Base-by-base conservation (phyloP, 2,888 invertebrate species). In the Pinctada fucata region DNA sequence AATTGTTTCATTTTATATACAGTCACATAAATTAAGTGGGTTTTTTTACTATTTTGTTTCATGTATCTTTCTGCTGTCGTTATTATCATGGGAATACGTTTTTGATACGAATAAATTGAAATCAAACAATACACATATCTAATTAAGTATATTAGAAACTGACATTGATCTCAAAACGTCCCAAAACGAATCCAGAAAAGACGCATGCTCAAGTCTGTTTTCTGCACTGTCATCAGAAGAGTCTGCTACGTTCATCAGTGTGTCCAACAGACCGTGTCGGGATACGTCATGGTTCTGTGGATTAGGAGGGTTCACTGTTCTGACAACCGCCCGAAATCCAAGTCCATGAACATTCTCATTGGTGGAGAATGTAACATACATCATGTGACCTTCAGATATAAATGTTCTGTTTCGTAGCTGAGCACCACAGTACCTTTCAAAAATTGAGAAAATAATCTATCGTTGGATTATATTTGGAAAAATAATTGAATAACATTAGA, bases 361-460 rank as follows among this genome's bases (percentile, higher is more conserved):
- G 16, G 77, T 72, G n/a, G n/a, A 72, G 31, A 80, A 67, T 5
- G 77, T 80, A 8, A 80, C 16, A 31, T 78, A 69, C 5, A 72
- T 66, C 3, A 78, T 45, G 52, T 80, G 83, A 6, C 81, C 83
- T 3, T 76, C 70, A 0, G 85, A 83, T 49, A 75, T 74, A 2
- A 86, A 70, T 2, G 80, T 81, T 58, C 69, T 75, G 49, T 76
- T 80, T 10, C 31, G 10, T 6, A 86, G 69, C 3, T 79, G 72
- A 6, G 58, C 16, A 0, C 79, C 80, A 68, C 81, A 82, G 64
- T 84, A 84, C 48, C 85, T 86, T 6, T 58, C 6, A 58, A 31
- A 31, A 31, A 31, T 31, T 31, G 31, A 31, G 31, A 31, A 31
- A 31, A 31, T 31, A 31, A 31, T 31, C 31, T 31, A 31, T 31